These are phyloP conservation scores for Drosophila kambysellisi DNA, from an alignment of 2,888 invertebrate species.

Conservation along the genomic window DNA sequence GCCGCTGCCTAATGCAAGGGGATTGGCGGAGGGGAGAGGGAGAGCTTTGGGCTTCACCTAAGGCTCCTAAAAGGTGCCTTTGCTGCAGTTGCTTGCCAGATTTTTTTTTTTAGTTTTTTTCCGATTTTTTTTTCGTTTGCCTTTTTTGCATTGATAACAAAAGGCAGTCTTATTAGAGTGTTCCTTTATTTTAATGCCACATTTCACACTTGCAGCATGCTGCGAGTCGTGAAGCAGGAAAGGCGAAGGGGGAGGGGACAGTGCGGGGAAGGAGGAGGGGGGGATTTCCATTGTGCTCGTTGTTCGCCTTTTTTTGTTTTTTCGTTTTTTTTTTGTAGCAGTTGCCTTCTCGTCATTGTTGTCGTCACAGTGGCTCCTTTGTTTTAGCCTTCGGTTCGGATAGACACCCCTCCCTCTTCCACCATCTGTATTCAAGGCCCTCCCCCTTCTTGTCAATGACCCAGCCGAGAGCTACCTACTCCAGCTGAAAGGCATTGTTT, in stretches of 20 bases:
- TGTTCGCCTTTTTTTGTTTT: conserved; percentile 43
- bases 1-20: neutral
- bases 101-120: conserved; percentile 10
- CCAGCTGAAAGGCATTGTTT: conserved; percentile 51
- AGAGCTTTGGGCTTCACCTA: neutral
- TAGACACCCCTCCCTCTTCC: neutral
- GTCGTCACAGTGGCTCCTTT: conserved; percentile 52
- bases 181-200: conserved; percentile 79
- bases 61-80: conserved; percentile 25
- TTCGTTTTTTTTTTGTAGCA: conserved; percentile 19
- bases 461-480: conserved; percentile 42
- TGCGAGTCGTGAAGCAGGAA: neutral
- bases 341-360: conserved; percentile 39
- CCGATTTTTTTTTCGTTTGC: conserved; percentile 24
- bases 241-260: neutral
- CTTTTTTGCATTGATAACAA: conserved; percentile 66
- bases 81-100: conserved; percentile 36
- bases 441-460: conserved; percentile 23
- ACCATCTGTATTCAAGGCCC: neutral
- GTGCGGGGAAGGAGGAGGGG: neutral
- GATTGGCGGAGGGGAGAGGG: no score
- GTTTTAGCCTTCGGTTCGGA: conserved; percentile 49
- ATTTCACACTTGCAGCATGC: conserved; percentile 58
- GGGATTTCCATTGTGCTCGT: conserved; percentile 29
- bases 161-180: conserved; percentile 76